phyloP scores from a whole-genome alignment of 2,797 vertebrate species.

The Mormyrus hasselquistii region DNA sequence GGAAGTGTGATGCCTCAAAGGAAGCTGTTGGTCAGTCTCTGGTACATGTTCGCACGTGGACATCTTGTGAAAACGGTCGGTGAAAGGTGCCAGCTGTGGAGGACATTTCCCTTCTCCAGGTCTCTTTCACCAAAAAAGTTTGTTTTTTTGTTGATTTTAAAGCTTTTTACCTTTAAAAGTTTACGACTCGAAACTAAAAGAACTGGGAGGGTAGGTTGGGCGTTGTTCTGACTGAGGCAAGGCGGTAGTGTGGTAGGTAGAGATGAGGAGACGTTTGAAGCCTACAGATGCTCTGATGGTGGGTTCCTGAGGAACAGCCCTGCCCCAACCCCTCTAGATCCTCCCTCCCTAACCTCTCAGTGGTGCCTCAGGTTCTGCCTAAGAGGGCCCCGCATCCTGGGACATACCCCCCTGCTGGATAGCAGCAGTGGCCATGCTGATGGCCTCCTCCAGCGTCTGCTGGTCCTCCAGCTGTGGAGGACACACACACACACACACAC shows the following conservation, averaged over 20 bases:
- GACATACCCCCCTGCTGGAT: constrained; percentile 50
- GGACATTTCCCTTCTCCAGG: not conserved
- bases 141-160: not conserved
- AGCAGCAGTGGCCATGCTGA: constrained; percentile 57
- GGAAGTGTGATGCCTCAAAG: not conserved
- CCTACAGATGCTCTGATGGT: not conserved
- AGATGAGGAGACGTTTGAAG: not conserved
- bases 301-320: not conserved
- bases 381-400: constrained; percentile 31
- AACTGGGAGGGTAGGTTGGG: not conserved
- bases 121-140: not conserved
- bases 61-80: not conserved
- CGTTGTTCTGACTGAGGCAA: not conserved
- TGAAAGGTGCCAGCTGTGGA: not conserved
- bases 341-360: not conserved
- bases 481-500: not conserved
- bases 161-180: not conserved
- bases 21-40: not conserved
- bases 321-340: not conserved
- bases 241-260: not conserved
- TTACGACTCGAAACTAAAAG: not conserved
- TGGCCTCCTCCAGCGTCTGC: constrained; percentile 62
- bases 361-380: constrained; percentile 38
- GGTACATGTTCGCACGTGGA: not conserved
- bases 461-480: constrained; percentile 59